These are phyloP conservation scores for Sicus ferrugineus DNA, from an alignment of 2,888 invertebrate species.

Conservation along the genomic window DNA sequence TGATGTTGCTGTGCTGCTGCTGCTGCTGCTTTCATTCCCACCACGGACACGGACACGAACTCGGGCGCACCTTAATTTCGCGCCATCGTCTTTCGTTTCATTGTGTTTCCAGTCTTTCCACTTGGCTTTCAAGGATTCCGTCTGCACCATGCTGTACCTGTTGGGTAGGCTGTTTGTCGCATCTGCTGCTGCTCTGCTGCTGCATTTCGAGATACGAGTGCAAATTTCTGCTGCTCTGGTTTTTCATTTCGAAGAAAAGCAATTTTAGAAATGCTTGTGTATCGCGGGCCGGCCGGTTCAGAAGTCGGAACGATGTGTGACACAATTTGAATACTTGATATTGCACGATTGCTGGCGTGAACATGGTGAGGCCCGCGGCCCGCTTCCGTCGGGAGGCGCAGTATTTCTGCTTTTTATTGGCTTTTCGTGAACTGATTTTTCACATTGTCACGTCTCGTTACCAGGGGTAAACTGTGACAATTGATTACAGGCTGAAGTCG, in stretches of 20 bases:
- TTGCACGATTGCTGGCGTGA: slow-evolving; percentile 26
- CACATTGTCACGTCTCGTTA: too few relatives aligned
- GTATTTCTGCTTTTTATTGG: not conserved
- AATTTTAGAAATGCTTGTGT: not conserved
- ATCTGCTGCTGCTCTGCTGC: slow-evolving; percentile 58
- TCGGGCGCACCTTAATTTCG: slow-evolving; percentile 11
- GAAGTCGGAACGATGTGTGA: slow-evolving; percentile 49
- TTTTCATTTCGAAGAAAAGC: not conserved
- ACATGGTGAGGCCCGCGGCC: not conserved
- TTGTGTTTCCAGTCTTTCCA: slow-evolving; percentile 19
- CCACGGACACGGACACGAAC: too few relatives aligned
- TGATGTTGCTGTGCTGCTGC: not conserved
- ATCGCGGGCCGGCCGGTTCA: not conserved
- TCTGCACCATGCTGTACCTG: slow-evolving; percentile 20
- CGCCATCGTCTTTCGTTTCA: slow-evolving; percentile 18
- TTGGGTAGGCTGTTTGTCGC: slow-evolving; percentile 54
- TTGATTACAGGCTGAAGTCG: too few relatives aligned
- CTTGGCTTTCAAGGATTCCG: not conserved
- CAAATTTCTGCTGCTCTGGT: not conserved
- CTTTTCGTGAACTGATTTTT: not conserved
- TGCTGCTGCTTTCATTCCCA: not conserved
- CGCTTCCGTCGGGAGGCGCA: not conserved
- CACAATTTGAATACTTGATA: slow-evolving; percentile 56
- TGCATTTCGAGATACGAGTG: slow-evolving; percentile 1
- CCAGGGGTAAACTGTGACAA: too few relatives aligned